Base-by-base conservation (phyloP, 1,140 invertebrate species). In the Nasonia giraulti region DNA sequence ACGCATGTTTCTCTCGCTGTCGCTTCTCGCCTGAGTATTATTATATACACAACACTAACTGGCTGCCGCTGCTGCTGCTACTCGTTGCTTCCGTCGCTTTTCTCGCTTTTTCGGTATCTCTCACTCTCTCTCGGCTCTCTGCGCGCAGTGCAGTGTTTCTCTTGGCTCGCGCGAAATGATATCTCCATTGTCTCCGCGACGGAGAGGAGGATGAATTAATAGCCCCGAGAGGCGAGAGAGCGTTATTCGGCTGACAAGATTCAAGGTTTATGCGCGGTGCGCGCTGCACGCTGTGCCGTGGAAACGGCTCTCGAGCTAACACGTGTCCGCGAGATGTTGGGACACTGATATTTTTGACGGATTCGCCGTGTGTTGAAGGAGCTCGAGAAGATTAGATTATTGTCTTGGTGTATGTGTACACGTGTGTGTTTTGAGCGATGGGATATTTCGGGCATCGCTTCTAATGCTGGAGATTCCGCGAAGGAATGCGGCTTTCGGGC, bases 111-210 rank as follows among this genome's bases (percentile, higher is more conserved):
- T 62, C 55, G 55, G 5, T 55, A 55, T 55, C 50, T 55, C 31
- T 69, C 33, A 12, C 37, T 20, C 50, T 55, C 33, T 55, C 33
- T 37, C 33, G 17, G 17, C 12, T 44, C 33, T 6, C 7, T 2
- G 1, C 71, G 12, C 14, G 12, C 55, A 62, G 55, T n/a, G 14
- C 27, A 27, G 27, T 62, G 55, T 62, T 62, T 20, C 55, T 62
- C 55, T 62, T 62, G 55, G 55, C 37, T 69, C n/a, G 44, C 8
- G 83, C 84, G 85, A 82, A 88, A 88, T 89, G 90, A 91, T 90
- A 90, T 91, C 88, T 90, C 89, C 84, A 91, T 91, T 91, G 89
- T 91, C 87, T 87, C 82, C 83, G 75, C 3, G 37, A 23, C 20
- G 8, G n/a, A 37, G 10, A 27, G 40, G 80, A 75, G 80, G 86